Percentiles rank a stretch among this genome's conserved stretches.
These are phyloP conservation scores for Dynastes maya DNA, from an alignment of 2,888 invertebrate genomes.

Conservation along the genomic window DNA sequence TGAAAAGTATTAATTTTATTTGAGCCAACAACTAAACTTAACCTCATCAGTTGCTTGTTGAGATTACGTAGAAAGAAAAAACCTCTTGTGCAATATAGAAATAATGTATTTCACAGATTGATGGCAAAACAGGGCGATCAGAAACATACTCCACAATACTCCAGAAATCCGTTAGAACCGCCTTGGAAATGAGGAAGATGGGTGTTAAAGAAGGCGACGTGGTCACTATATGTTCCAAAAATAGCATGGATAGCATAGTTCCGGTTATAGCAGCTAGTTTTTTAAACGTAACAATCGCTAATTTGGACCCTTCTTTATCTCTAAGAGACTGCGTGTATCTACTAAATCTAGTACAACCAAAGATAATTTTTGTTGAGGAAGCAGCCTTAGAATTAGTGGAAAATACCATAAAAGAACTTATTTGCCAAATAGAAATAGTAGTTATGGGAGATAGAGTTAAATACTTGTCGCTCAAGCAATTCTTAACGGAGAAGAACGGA, in stretches of 20 bases:
- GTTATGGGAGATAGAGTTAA: constrained; percentile 27
- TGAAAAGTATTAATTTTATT: no score
- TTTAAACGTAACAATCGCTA: constrained; percentile 62
- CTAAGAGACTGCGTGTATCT: constrained; percentile 55
- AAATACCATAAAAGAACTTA: constrained; percentile 53
- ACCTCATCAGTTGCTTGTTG: no score
- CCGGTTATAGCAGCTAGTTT: constrained; percentile 70
- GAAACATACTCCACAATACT: constrained; percentile 68
- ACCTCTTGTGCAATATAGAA: no score
- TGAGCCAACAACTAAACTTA: no score
- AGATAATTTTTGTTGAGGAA: constrained; percentile 61
- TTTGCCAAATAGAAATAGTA: constrained; percentile 49
- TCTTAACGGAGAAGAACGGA: constrained; percentile 27
- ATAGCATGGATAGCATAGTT: constrained; percentile 67
- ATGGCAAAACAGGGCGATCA: constrained; percentile 66
- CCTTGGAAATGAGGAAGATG: constrained; percentile 65
- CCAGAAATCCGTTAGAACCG: constrained; percentile 68
- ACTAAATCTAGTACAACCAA: constrained; percentile 61
- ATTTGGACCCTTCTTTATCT: constrained; percentile 54
- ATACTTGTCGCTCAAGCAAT: constrained; percentile 10
- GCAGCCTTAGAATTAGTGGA: constrained; percentile 60
- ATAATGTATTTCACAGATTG: constrained; percentile 5
- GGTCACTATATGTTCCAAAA: constrained; percentile 69
- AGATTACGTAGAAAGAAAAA: no score
- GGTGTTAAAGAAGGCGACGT: constrained; percentile 69